Conservation (phyloP, 2,113 vertebrate genomes). For the Pseudorasbora parva region DNA sequence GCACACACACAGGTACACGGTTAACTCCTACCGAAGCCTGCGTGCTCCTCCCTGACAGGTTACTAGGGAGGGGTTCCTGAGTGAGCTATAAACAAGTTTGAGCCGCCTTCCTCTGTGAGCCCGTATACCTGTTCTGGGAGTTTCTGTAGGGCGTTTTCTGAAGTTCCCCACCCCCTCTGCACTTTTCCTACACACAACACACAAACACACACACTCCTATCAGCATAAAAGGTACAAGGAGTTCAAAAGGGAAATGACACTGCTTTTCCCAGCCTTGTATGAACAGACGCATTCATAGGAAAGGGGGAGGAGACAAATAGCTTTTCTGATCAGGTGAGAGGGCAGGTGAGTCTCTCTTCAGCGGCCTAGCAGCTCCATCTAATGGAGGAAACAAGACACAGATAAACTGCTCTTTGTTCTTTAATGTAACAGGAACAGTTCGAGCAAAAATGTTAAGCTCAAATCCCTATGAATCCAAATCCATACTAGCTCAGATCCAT, state of each 20-base stretch:
- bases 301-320: slow-evolving; percentile 51
- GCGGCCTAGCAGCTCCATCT: slow-evolving; percentile 67
- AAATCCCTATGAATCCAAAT: not conserved
- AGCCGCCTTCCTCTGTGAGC: slow-evolving; percentile 18
- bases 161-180: slow-evolving; percentile 1
- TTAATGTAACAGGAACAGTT: not conserved
- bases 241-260: slow-evolving; percentile 24
- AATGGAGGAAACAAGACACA: slow-evolving; percentile 54
- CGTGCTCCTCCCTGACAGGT: slow-evolving; percentile 72
- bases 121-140: slow-evolving; percentile 61
- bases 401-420: not conserved
- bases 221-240: not conserved
- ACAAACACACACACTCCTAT: not conserved
- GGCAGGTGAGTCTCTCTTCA: slow-evolving; percentile 64
- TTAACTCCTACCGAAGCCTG: slow-evolving; percentile 15
- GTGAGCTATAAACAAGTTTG: slow-evolving; percentile 48
- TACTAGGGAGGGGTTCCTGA: slow-evolving; percentile 63
- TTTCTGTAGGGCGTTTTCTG: slow-evolving; percentile 47
- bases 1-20: slow-evolving; percentile 44
- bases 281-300: slow-evolving; percentile 19
- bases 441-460: not conserved
- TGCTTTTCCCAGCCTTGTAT: slow-evolving; percentile 26
- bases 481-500: not conserved
- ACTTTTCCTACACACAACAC: slow-evolving; percentile 11
- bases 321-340: slow-evolving; percentile 62